A percentile compares a stretch with the other conserved stretches of the same genome.
Evolutionary conservation across 2,888 invertebrate species (phyloP).

Genomic region (Yponomeuta evonymella): DNA sequence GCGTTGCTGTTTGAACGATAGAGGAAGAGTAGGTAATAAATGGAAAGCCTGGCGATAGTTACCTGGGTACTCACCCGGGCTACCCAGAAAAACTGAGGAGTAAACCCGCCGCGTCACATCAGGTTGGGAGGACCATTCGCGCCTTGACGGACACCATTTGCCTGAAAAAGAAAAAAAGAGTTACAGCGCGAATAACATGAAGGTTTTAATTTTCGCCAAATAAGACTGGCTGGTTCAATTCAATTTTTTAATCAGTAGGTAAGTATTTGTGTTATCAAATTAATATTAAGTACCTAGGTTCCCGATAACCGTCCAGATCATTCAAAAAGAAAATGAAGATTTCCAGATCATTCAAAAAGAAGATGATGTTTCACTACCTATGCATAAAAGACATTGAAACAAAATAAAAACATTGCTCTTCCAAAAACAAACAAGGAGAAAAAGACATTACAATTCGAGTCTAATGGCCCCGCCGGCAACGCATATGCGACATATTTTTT

Average conservation of each 20-base stretch:
- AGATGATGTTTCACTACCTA: background rate
- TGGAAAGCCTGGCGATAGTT: conserved; percentile 29
- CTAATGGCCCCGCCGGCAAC: conserved; percentile 44
- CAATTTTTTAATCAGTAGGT: too few relatives aligned
- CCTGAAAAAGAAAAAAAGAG: conserved; percentile 77
- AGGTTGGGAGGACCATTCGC: conserved; percentile 92
- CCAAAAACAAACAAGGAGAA: conserved; percentile 22
- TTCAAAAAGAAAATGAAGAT: too few relatives aligned
- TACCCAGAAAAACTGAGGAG: conserved; percentile 95
- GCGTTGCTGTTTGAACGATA: background rate
- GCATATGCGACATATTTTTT: conserved; percentile 56
- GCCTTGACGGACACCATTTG: conserved; percentile 93
- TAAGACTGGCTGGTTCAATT: too few relatives aligned
- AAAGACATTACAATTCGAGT: conserved; percentile 50
- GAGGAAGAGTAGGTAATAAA: background rate
- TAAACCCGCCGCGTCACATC: conserved; percentile 92
- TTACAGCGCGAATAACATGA: background rate
- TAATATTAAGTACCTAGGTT: too few relatives aligned
- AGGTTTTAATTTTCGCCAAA: too few relatives aligned
- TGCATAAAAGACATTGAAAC: background rate
- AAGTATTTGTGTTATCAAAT: too few relatives aligned
- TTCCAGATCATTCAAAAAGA: too few relatives aligned
- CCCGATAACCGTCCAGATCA: too few relatives aligned
- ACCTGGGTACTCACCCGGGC: conserved; percentile 87
- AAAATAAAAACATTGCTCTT: background rate